These are phyloP conservation scores for Pavo muticus DNA, from an alignment of 2,113 vertebrate genomes.

Conservation along the genomic window DNA sequence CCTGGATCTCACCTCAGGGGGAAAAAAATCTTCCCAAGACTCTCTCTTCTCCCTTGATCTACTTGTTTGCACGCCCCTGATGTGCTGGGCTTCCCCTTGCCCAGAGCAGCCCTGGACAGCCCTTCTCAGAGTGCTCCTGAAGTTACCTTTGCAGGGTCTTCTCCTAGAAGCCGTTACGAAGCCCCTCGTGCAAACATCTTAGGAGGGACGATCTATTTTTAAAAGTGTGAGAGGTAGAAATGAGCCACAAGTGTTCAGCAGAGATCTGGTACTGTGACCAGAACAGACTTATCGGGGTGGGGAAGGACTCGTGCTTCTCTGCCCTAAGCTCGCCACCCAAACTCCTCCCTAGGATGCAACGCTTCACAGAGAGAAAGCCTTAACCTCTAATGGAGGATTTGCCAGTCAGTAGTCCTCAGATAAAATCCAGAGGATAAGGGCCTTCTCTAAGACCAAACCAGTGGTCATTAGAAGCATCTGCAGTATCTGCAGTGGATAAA, in stretches of 20 bases:
- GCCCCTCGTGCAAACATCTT: conserved; percentile 66
- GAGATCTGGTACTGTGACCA: conserved; percentile 42
- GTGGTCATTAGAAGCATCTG: neutral
- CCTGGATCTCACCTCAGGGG: neutral
- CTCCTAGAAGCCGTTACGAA: conserved; percentile 74
- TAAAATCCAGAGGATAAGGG: neutral
- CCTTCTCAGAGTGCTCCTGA: conserved; percentile 45
- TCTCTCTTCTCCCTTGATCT: neutral
- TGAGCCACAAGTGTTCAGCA: conserved; percentile 44
- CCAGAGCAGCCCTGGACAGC: neutral
- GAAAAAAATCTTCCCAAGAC: neutral
- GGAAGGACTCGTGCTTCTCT: neutral
- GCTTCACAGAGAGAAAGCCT: neutral
- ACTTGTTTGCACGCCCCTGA: neutral
- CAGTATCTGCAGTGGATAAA: neutral
- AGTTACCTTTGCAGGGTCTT: conserved; percentile 72
- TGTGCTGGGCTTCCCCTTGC: neutral
- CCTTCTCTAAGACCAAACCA: neutral
- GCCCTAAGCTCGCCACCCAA: neutral
- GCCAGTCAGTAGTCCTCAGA: neutral
- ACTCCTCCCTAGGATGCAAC: neutral
- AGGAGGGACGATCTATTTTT: conserved; percentile 70
- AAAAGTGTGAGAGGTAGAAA: conserved; percentile 76
- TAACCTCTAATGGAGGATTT: neutral
- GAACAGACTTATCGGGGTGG: neutral